These are phyloP conservation scores for Heterotis niloticus DNA, from an alignment of 2,113 vertebrate species.

Conservation along the genomic window DNA sequence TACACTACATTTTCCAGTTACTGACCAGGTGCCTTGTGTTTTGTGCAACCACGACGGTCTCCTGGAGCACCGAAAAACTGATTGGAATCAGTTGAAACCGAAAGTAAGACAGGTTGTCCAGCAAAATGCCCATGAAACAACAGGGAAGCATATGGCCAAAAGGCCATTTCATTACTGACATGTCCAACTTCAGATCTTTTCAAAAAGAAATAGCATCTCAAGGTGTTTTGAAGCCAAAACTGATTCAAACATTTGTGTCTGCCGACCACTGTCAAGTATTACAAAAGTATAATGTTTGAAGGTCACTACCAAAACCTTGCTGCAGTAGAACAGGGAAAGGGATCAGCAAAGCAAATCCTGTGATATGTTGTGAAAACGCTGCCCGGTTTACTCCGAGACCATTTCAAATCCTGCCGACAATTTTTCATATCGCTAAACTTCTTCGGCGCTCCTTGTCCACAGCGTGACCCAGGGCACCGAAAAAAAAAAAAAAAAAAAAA, in stretches of 20 bases:
- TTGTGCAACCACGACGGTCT: too few relatives aligned
- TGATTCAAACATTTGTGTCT: neutral
- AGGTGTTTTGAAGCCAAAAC: neutral
- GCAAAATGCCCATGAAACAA: too few relatives aligned
- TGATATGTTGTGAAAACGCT: neutral
- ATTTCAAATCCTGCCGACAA: neutral
- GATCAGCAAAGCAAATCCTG: neutral
- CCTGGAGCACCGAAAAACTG: too few relatives aligned
- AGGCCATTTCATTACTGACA: too few relatives aligned
- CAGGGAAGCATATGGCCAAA: too few relatives aligned
- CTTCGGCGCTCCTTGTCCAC: neutral
- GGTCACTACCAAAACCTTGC: neutral
- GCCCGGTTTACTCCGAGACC: neutral
- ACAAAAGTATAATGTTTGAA: conserved; percentile 1
- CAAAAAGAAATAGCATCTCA: too few relatives aligned
- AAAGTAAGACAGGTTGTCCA: too few relatives aligned
- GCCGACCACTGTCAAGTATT: neutral
- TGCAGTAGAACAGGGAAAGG: neutral
- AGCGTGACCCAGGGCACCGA: neutral
- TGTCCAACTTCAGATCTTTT: too few relatives aligned
- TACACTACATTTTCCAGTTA: too few relatives aligned
- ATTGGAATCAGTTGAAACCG: too few relatives aligned
- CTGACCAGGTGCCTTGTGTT: too few relatives aligned
- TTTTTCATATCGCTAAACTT: neutral
- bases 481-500: too few relatives aligned